Evolutionary conservation across 2,797 vertebrate species (phyloP).

Genomic region (Anguilla pacifica): DNA sequence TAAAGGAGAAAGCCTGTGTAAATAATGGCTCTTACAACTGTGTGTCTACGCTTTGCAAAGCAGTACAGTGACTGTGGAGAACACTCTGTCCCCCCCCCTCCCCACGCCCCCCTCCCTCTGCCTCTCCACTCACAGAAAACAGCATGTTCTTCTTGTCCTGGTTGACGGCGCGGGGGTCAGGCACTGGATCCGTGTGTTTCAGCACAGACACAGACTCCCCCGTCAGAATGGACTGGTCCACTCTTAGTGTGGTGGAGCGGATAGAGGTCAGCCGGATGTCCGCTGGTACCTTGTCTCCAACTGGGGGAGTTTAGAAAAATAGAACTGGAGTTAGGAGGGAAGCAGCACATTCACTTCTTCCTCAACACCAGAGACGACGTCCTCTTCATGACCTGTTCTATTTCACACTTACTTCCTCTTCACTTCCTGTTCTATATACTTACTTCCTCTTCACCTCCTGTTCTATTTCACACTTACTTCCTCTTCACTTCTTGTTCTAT

Average conservation of each 20-base stretch:
- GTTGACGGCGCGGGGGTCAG: slow-evolving; percentile 78
- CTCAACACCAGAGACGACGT: not conserved
- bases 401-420: not conserved
- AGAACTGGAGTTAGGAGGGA: not conserved
- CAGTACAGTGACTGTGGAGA: too few relatives aligned
- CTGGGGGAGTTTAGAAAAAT: slow-evolving; percentile 47
- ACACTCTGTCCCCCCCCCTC: not conserved
- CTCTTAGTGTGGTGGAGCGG: slow-evolving; percentile 76
- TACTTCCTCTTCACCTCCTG: not conserved
- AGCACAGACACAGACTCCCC: slow-evolving; percentile 77
- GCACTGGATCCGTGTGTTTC: slow-evolving; percentile 80
- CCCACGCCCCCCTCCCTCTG: not conserved
- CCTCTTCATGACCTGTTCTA: not conserved
- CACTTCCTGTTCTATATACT: not conserved
- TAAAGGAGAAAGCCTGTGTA: too few relatives aligned
- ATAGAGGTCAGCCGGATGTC: slow-evolving; percentile 78
- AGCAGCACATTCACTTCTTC: not conserved
- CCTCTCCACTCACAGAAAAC: slow-evolving; percentile 70
- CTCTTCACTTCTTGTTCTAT: not conserved
- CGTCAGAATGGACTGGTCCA: slow-evolving; percentile 81
- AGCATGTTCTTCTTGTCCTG: slow-evolving; percentile 85
- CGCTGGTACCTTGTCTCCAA: slow-evolving; percentile 79
- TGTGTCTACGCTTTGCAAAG: too few relatives aligned
- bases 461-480: not conserved
- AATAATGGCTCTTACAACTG: too few relatives aligned